Percentiles rank a stretch among this genome's conserved stretches.
Evolutionary conservation across 2,113 vertebrate genomes (phyloP).

Genomic region (Cranoglanis bouderius): DNA sequence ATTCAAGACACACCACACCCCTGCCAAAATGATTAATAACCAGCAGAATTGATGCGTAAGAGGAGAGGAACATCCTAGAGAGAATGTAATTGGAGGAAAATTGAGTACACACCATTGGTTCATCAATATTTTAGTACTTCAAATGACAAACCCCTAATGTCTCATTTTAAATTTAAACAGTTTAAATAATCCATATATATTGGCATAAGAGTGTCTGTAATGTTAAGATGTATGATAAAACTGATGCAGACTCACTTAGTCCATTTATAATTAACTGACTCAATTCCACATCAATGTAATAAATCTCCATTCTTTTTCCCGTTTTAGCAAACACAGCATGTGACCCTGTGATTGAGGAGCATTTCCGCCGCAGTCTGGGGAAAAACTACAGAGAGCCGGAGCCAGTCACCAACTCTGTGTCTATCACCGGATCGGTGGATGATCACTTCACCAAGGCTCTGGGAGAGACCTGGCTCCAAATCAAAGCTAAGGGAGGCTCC

Average conservation of each 20-base stretch:
- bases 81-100: not conserved
- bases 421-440: slow-evolving; percentile 96
- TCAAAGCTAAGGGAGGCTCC: slow-evolving; percentile 90
- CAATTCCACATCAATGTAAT: not conserved
- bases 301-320: not conserved
- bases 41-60: not conserved
- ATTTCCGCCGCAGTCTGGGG: slow-evolving; percentile 96
- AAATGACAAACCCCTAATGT: not conserved
- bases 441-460: slow-evolving; percentile 99
- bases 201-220: not conserved
- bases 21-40: too few species aligned
- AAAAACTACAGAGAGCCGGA: slow-evolving; percentile 98
- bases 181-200: not conserved
- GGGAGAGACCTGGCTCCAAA: slow-evolving; percentile 96
- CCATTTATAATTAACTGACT: not conserved
- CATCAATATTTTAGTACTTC: not conserved
- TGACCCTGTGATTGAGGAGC: slow-evolving; percentile 96
- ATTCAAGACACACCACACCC: not conserved
- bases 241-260: not conserved
- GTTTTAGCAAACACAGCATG: slow-evolving; percentile 80
- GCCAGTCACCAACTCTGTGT: slow-evolving; percentile 91
- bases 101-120: not conserved
- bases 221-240: not conserved
- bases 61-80: not conserved
- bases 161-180: not conserved